phyloP scores from a whole-genome alignment of 2,797 vertebrate species.

The Pipistrellus pygmaeus region DNA sequence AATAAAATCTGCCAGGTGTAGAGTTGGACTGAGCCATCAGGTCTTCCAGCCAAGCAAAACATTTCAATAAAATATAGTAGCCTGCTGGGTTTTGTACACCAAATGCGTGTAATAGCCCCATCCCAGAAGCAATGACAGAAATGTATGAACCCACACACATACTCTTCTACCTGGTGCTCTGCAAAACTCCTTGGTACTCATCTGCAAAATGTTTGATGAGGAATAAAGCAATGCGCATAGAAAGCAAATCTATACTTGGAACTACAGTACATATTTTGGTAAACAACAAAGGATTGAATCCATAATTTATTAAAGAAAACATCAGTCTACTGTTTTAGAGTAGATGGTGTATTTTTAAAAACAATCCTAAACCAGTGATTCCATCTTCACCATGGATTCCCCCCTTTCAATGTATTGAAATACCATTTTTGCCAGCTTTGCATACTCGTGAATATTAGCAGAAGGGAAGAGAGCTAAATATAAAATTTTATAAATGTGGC shows the following conservation, averaged over 20 bases:
- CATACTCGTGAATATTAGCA: background rate
- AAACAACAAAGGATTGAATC: slow-evolving; percentile 8
- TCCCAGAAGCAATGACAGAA: slow-evolving; percentile 36
- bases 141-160: background rate
- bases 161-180: background rate
- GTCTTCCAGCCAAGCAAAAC: slow-evolving; percentile 27
- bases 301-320: background rate
- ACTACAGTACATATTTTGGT: background rate
- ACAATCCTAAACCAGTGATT: background rate
- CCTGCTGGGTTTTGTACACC: background rate
- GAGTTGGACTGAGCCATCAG: background rate
- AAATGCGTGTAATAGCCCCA: background rate
- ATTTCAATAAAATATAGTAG: background rate
- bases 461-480: background rate
- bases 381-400: background rate
- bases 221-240: background rate
- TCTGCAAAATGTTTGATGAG: background rate
- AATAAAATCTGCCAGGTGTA: background rate
- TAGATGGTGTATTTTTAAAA: background rate
- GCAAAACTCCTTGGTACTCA: background rate
- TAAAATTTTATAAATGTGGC: background rate
- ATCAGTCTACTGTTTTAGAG: background rate
- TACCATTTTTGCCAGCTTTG: background rate
- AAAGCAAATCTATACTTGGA: slow-evolving; percentile 1
- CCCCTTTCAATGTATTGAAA: background rate